These are phyloP conservation scores for Phalloptychus januarius DNA, from an alignment of 2,797 vertebrate genomes.

Conservation along the genomic window DNA sequence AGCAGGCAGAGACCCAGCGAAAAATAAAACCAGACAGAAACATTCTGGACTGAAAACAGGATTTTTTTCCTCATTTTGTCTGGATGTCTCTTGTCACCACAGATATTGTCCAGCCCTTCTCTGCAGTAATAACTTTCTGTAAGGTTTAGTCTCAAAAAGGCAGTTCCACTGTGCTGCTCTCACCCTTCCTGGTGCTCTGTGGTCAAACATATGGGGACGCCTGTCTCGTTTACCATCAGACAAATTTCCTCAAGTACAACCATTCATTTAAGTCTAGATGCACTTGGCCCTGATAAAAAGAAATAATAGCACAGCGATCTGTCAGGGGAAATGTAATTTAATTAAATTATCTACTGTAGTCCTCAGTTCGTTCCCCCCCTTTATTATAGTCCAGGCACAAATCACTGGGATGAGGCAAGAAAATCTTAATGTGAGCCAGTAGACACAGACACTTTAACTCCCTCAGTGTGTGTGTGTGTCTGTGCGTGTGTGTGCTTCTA, in stretches of 20 bases:
- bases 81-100: neutral
- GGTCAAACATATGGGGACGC: neutral
- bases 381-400: neutral
- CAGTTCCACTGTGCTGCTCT: neutral
- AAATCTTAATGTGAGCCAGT: neutral
- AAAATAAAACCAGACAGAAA: neutral
- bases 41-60: neutral
- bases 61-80: neutral
- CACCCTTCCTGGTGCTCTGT: neutral
- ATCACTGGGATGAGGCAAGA: constrained; percentile 1
- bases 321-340: neutral
- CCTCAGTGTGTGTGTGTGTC: neutral
- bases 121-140: neutral
- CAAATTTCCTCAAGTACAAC: neutral
- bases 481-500: neutral
- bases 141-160: neutral
- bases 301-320: neutral
- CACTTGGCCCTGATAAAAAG: neutral
- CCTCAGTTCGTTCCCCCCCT: neutral
- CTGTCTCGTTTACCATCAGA: neutral
- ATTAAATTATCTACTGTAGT: neutral
- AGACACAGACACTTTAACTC: neutral
- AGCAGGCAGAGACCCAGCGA: neutral
- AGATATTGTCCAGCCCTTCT: neutral
- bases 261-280: neutral